A percentile compares a stretch with the other conserved stretches of the same genome.
phyloP scores from a whole-genome alignment of 2,888 invertebrate species.

The Eretmocerus hayati region DNA sequence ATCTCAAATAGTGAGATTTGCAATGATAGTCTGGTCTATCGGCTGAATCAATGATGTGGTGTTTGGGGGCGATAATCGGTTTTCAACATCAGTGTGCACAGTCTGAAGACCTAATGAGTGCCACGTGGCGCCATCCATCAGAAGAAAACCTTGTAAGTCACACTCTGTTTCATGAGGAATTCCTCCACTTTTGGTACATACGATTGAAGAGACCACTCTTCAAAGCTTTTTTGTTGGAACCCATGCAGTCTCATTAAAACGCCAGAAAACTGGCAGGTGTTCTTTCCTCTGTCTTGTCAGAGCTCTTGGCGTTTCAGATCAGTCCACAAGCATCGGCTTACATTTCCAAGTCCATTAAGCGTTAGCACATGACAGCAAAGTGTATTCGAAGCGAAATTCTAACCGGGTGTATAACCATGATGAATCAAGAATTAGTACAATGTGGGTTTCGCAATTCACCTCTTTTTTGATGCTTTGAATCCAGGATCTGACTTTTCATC shows the following conservation, averaged over 20 bases:
- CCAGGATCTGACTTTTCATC: constrained; percentile 10
- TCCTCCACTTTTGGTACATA: constrained; percentile 9
- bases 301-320: too few relatives aligned
- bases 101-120: neutral
- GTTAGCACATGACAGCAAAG: too few relatives aligned
- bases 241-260: constrained; percentile 16
- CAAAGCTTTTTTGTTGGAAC: constrained; percentile 17
- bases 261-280: too few relatives aligned
- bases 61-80: constrained; percentile 1
- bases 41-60: constrained; percentile 5
- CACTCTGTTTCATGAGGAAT: neutral
- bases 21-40: constrained; percentile 4
- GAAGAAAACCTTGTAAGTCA: neutral
- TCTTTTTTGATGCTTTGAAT: too few relatives aligned
- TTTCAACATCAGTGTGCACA: constrained; percentile 1
- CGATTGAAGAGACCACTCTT: constrained; percentile 21
- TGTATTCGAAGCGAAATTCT: too few relatives aligned
- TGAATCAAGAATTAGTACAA: too few relatives aligned
- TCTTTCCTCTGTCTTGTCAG: too few relatives aligned
- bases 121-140: neutral
- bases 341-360: too few relatives aligned
- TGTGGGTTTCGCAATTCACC: too few relatives aligned
- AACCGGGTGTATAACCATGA: too few relatives aligned
- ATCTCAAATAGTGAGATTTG: too few relatives aligned
- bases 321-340: too few relatives aligned